These are phyloP conservation scores for Willisornis vidua DNA, from an alignment of 2,113 vertebrate species.

Conservation along the genomic window DNA sequence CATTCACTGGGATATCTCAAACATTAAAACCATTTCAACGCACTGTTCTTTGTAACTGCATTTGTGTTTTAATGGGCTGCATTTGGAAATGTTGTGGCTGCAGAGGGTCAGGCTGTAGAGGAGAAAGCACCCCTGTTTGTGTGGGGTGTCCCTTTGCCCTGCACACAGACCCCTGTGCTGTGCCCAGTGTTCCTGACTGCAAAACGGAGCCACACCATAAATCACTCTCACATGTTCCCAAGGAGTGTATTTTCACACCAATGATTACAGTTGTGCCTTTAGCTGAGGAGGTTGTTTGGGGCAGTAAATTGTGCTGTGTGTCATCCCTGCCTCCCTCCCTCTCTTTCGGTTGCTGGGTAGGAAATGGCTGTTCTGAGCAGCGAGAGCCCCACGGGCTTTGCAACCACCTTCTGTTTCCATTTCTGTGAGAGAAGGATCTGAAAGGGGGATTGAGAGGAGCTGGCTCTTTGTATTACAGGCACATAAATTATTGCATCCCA, in stretches of 20 bases:
- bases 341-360: not conserved
- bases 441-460: not conserved
- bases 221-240: slow-evolving; percentile 29
- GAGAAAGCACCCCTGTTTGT: not conserved
- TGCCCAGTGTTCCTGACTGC: not conserved
- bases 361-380: slow-evolving; percentile 53
- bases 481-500: not conserved
- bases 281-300: slow-evolving; percentile 58
- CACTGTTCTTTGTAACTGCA: not conserved
- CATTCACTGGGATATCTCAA: not conserved
- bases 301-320: slow-evolving; percentile 54
- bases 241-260: slow-evolving; percentile 43
- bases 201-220: not conserved
- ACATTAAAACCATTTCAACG: not conserved
- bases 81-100: slow-evolving; percentile 2
- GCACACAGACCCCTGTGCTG: not conserved
- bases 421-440: not conserved
- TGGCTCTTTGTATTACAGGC: not conserved
- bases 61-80: not conserved
- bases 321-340: slow-evolving; percentile 2
- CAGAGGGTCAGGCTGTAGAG: not conserved
- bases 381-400: not conserved
- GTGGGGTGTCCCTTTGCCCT: not conserved
- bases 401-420: slow-evolving; percentile 3
- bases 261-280: slow-evolving; percentile 39